Percentiles rank a stretch among this genome's conserved stretches.
Conservation (phyloP, 2,797 vertebrate species). For the Sciaenops ocellatus region DNA sequence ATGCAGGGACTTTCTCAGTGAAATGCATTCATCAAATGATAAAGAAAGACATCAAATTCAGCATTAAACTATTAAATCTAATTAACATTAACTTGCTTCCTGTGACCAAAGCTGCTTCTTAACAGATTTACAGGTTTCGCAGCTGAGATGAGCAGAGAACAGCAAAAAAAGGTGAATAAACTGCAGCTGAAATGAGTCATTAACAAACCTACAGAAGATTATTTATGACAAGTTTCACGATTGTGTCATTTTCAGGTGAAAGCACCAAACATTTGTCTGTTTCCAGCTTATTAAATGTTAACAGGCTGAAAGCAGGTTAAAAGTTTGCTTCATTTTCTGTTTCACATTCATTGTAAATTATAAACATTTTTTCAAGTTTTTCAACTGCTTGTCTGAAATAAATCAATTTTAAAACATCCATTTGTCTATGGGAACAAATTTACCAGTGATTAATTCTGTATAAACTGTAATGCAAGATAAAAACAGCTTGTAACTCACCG, state of each 20-base stretch:
- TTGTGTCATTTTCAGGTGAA: background rate
- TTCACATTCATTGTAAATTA: background rate
- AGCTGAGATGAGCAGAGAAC: background rate
- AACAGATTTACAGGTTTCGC: background rate
- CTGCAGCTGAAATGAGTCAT: background rate
- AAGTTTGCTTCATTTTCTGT: background rate
- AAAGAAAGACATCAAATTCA: fast-evolving
- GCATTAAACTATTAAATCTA: background rate
- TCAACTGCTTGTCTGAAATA: background rate
- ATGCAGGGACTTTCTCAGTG: background rate
- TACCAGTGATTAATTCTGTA: background rate
- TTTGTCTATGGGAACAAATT: background rate
- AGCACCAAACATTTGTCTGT: background rate
- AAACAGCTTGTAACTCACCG: constrained; percentile 64
- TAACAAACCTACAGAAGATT: background rate
- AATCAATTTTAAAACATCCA: background rate
- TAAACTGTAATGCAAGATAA: background rate
- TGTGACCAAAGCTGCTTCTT: background rate
- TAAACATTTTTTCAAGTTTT: background rate
- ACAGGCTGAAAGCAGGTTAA: background rate
- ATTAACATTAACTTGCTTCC: background rate
- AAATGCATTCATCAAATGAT: background rate
- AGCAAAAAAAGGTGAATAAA: background rate
- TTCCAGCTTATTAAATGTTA: background rate
- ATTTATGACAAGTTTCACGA: background rate